A percentile compares a stretch with the other conserved stretches of the same genome.
These are phyloP conservation scores for Zaprionus lineosus DNA, from an alignment of 2,888 invertebrate genomes.

Conservation along the genomic window DNA sequence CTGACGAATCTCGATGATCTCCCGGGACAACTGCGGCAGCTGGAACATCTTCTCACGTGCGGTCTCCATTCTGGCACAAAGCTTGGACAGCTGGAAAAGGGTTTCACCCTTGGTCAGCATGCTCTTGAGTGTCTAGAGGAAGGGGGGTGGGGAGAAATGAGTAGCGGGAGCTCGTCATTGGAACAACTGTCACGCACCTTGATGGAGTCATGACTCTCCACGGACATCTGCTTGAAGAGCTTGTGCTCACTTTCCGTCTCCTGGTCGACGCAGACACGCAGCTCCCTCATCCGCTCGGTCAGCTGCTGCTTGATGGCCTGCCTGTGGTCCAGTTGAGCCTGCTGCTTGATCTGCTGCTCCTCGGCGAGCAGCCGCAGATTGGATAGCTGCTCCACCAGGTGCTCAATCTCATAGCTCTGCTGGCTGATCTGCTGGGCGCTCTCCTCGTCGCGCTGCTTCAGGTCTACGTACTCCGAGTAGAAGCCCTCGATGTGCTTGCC, in stretches of 20 bases:
- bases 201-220: conserved; percentile 84
- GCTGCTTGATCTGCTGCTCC: conserved; percentile 83
- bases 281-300: conserved; percentile 83
- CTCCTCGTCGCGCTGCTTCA: conserved; percentile 82
- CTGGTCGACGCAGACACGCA: conserved; percentile 84
- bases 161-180: too few species aligned
- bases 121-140: conserved; percentile 84
- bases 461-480: conserved; percentile 82
- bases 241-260: conserved; percentile 84
- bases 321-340: conserved; percentile 83
- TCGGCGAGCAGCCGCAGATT: conserved; percentile 84
- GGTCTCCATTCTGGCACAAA: conserved; percentile 88
- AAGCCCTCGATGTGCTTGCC: conserved; percentile 82
- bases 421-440: conserved; percentile 80
- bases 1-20: conserved; percentile 69
- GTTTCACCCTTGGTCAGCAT: conserved; percentile 85
- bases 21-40: conserved; percentile 68
- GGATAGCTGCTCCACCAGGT: conserved; percentile 77
- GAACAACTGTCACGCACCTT: too few species aligned
- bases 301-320: conserved; percentile 83
- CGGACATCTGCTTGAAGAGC: conserved; percentile 85
- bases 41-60: conserved; percentile 84
- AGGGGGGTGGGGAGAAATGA: too few species aligned
- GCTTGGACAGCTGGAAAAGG: conserved; percentile 85
- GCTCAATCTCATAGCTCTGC: conserved; percentile 81